A percentile compares a stretch with the other conserved stretches of the same genome.
phyloP scores from a whole-genome alignment of 1,140 invertebrate genomes.

The Cydia pomonella region DNA sequence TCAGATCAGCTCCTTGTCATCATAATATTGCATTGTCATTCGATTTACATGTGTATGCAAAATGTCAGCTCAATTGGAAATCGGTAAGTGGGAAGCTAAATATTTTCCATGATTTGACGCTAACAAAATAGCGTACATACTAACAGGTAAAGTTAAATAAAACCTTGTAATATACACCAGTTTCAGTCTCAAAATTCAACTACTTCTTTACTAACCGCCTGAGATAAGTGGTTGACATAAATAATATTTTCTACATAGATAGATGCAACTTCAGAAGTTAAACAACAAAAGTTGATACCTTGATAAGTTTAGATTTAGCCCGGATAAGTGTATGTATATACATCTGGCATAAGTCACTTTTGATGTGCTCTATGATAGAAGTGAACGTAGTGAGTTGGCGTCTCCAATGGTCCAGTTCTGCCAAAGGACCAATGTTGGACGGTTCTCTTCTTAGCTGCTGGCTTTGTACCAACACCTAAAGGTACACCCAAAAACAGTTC shows the following conservation, averaged over 20 bases:
- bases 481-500: neutral
- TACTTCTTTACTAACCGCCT: neutral
- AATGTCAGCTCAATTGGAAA: too few species aligned
- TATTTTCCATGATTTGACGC: too few species aligned
- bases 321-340: slow-evolving; percentile 85
- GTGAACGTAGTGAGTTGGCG: slow-evolving; percentile 89
- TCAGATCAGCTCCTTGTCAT: too few species aligned
- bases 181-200: too few species aligned
- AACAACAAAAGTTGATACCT: slow-evolving; percentile 77
- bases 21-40: too few species aligned
- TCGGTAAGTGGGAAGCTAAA: too few species aligned
- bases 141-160: too few species aligned
- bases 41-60: neutral
- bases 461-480: slow-evolving; percentile 83
- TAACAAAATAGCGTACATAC: too few species aligned
- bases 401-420: slow-evolving; percentile 92
- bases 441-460: slow-evolving; percentile 90
- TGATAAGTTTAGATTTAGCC: slow-evolving; percentile 85
- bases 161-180: too few species aligned
- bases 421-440: slow-evolving; percentile 88
- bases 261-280: neutral
- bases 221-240: too few species aligned
- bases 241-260: too few species aligned
- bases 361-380: slow-evolving; percentile 89
- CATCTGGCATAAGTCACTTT: slow-evolving; percentile 82